These are phyloP conservation scores for Drosophila pruinosa DNA, from an alignment of 1,140 invertebrate species.

Conservation along the genomic window DNA sequence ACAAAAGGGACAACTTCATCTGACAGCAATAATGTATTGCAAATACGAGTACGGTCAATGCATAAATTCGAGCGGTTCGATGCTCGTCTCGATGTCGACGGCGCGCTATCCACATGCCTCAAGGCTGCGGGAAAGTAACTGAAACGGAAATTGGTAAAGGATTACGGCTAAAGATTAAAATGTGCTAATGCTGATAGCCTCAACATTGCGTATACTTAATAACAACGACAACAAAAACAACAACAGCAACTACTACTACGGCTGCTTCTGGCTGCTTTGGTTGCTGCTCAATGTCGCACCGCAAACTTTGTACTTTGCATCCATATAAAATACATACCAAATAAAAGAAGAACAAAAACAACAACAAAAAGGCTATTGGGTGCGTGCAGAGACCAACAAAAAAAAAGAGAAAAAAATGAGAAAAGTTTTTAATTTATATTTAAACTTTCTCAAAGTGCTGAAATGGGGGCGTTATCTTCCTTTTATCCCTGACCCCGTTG, in stretches of 20 bases:
- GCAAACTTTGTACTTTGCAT: constrained; percentile 79
- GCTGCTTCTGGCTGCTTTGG: not conserved
- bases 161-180: constrained; percentile 54
- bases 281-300: constrained; percentile 59
- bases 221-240: constrained; percentile 4
- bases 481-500: not conserved
- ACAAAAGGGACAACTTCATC: constrained; percentile 75
- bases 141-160: constrained; percentile 73
- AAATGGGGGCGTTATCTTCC: constrained; percentile 69
- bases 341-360: constrained; percentile 43
- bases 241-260: constrained; percentile 1
- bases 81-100: constrained; percentile 9
- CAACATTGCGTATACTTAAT: constrained; percentile 49
- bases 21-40: constrained; percentile 75
- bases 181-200: constrained; percentile 47
- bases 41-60: constrained; percentile 55
- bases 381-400: constrained; percentile 25
- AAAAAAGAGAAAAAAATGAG: constrained; percentile 55
- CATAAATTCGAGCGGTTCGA: constrained; percentile 47
- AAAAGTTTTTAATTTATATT: constrained; percentile 80
- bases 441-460: constrained; percentile 78
- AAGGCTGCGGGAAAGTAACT: constrained; percentile 35
- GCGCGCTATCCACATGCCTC: constrained; percentile 33
- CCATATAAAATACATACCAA: constrained; percentile 74
- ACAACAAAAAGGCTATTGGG: not conserved